A percentile compares a stretch with the other conserved stretches of the same genome.
Conservation (phyloP, 2,113 vertebrate genomes). For the Rhabdomys dilectus region DNA sequence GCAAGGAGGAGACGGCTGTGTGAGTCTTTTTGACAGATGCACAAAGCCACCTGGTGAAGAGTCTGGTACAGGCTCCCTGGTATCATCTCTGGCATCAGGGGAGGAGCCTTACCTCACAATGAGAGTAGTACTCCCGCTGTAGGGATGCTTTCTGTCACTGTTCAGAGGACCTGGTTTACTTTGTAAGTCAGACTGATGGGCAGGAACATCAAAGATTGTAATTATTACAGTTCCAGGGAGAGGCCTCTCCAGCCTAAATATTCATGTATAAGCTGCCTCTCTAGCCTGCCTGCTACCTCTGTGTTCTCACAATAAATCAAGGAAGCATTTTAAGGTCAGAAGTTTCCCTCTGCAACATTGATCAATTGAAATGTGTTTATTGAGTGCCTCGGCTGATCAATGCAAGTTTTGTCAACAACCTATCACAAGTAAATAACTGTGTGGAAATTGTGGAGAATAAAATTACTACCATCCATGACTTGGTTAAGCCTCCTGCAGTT, state of each 20-base stretch:
- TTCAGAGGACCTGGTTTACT: background rate
- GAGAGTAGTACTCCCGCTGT: background rate
- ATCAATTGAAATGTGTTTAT: constrained; percentile 31
- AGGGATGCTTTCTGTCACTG: background rate
- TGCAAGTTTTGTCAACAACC: constrained; percentile 39
- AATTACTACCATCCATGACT: background rate
- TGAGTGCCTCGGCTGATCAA: constrained; percentile 38
- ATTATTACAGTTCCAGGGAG: constrained; percentile 5
- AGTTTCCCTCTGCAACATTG: background rate
- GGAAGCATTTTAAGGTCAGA: constrained; percentile 49
- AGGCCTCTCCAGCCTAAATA: background rate
- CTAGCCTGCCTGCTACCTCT: background rate
- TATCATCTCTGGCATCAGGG: background rate
- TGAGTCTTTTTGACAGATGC: background rate
- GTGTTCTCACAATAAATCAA: constrained; percentile 40
- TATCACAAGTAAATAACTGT: constrained; percentile 13
- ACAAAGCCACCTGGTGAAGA: background rate
- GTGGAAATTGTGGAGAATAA: constrained; percentile 32
- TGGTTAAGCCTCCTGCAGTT: background rate
- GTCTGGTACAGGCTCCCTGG: background rate
- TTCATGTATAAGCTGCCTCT: background rate
- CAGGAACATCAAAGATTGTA: background rate
- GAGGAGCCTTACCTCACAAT: background rate
- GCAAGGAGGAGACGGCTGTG: background rate
- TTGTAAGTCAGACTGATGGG: background rate